Evolutionary conservation across 1,140 invertebrate genomes (phyloP), one percentile per base, ranked within the genome.

Genomic region (Adoxophyes honmai): DNA sequence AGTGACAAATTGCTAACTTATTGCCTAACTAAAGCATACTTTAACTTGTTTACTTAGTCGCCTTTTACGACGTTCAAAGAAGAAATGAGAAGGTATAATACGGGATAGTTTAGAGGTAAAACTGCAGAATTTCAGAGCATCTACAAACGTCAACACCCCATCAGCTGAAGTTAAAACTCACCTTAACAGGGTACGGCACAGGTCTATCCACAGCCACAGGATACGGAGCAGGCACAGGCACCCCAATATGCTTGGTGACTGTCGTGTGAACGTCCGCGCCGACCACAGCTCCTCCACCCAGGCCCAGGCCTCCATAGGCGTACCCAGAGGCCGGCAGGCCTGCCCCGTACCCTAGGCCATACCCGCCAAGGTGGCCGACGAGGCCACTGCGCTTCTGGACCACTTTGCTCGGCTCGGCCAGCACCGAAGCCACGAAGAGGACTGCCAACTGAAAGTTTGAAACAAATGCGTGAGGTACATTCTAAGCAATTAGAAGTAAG

Each of bases 261-360:
- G 86, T 89, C 0, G 88, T 89, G 53, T 89, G 88, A 7, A 87
- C 78, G 44, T 89, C 76, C 33, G 86, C 83, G 0, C 85, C 86
- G 3, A 89, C 78, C 4, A 89, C 68, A 0, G 80, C 58, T 1
- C 69, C 75, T 8, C 52, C 56, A 15, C 28, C 61, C 0, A 42
- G n/a, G 6, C 72, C 75, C 21, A 66, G 62, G 21, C 42, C n/a
- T 1, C 52, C 48, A 10, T 52, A 15, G 8, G 21, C 53, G 33
- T 37, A 16, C 8, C 61, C 60, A 48, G 51, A 54, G 6, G 70
- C 73, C 3, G 55, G 16, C 4, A 75, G 21, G 9, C 68, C 56
- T 13, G 61, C 14, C 6, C 74, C 68, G 37, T 68, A 60, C 15
- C 52, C 65, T 1, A 64, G 7, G 14, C 44, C 18, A 18, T 36